These are phyloP conservation scores for Cricetomys ansorgei DNA, from an alignment of 2,113 vertebrate species.

Conservation along the genomic window DNA sequence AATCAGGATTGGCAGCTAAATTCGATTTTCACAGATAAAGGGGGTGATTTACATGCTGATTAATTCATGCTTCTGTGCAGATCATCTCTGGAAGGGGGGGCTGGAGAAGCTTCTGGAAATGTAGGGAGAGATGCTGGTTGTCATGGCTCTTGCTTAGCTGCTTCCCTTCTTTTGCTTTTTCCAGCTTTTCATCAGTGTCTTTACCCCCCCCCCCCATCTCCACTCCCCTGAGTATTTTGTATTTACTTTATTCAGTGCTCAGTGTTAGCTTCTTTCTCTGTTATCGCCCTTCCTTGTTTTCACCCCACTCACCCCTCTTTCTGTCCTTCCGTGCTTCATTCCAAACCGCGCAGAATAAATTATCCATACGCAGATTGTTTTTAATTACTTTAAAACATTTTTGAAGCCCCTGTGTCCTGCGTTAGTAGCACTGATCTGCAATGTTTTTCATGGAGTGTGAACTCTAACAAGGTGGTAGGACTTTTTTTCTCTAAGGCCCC, in stretches of 20 bases:
- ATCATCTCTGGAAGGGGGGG: conserved; percentile 8
- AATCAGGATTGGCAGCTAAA: conserved; percentile 75
- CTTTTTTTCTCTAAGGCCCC: conserved; percentile 31
- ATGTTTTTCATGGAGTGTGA: conserved; percentile 47
- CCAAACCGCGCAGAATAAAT: not conserved
- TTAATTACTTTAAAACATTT: not conserved
- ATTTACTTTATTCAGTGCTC: not conserved
- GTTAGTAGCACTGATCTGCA: not conserved
- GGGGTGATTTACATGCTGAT: conserved; percentile 73
- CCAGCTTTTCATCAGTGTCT: not conserved
- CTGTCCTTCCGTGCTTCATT: not conserved
- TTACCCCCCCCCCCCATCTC: not conserved
- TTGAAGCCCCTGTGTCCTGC: not conserved
- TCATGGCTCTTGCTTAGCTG: not conserved
- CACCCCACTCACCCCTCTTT: not conserved
- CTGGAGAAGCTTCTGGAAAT: conserved; percentile 52
- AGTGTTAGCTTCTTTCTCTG: not conserved
- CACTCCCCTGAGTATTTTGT: not conserved
- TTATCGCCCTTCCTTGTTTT: not conserved
- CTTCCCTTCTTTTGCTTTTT: not conserved
- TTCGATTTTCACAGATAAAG: conserved; percentile 77
- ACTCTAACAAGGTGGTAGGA: not conserved
- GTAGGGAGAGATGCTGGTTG: not conserved
- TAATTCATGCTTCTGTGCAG: conserved; percentile 56
- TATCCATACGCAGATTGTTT: not conserved